A percentile compares a stretch with the other conserved stretches of the same genome.
Conservation (phyloP, 2,888 invertebrate genomes). For the Drosophila aldrichi region DNA sequence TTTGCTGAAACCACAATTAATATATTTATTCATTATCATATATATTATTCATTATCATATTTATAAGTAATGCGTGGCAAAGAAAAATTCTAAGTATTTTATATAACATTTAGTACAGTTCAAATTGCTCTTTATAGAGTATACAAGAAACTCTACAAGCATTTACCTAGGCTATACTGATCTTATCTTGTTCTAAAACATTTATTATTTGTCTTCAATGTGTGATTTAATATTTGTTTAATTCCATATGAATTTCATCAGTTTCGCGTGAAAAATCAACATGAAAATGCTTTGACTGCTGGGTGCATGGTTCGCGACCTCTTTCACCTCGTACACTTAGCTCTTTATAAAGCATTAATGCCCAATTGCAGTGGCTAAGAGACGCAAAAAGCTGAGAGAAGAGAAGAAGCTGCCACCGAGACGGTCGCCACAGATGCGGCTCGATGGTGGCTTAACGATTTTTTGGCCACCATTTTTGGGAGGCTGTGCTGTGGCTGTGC, state of each 20-base stretch:
- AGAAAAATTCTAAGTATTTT: no score
- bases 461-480: slow-evolving; percentile 71
- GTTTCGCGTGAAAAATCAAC: neutral
- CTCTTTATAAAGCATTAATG: slow-evolving; percentile 9
- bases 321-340: neutral
- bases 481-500: slow-evolving; percentile 38
- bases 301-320: neutral
- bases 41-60: no score
- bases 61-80: no score
- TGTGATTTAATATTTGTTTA: neutral
- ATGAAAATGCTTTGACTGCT: no score
- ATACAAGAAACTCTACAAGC: no score
- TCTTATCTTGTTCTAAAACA: no score
- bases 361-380: slow-evolving; percentile 1
- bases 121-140: no score
- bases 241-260: neutral
- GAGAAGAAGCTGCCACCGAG: slow-evolving; percentile 8
- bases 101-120: no score
- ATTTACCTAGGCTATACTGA: no score
- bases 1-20: no score
- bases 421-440: slow-evolving; percentile 33
- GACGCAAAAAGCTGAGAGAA: neutral
- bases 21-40: no score
- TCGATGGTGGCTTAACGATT: slow-evolving; percentile 69
- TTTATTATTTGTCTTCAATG: no score